Conservation (phyloP, 1,140 invertebrate genomes). For the Leptinotarsa undecemlineata region DNA sequence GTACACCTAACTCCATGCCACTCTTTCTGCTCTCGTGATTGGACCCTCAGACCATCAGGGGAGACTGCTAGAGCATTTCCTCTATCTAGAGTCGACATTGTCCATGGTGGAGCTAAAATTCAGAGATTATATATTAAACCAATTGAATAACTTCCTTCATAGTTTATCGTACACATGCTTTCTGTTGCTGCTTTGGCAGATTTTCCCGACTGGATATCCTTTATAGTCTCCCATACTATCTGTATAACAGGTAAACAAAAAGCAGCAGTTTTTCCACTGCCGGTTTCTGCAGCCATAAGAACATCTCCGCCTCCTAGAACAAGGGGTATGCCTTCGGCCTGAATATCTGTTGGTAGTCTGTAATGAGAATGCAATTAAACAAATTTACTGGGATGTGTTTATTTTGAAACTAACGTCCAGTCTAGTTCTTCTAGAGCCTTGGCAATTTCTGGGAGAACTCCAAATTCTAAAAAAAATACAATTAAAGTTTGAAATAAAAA, state of each 20-base stretch:
- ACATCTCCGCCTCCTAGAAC: slow-evolving; percentile 99
- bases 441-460: slow-evolving; percentile 90
- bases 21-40: slow-evolving; percentile 85
- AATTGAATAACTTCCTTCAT: too few species aligned
- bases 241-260: slow-evolving; percentile 98
- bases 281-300: slow-evolving; percentile 99
- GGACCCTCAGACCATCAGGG: slow-evolving; percentile 88
- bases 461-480: too few species aligned
- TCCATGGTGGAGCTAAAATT: slow-evolving; percentile 74
- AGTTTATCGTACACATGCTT: too few species aligned
- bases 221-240: slow-evolving; percentile 99
- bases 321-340: slow-evolving; percentile 96
- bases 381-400: too few species aligned
- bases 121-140: too few species aligned
- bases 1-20: slow-evolving; percentile 95
- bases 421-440: slow-evolving; percentile 96
- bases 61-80: slow-evolving; percentile 87
- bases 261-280: slow-evolving; percentile 98
- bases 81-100: slow-evolving; percentile 87
- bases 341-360: slow-evolving; percentile 97
- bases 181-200: slow-evolving; percentile 50
- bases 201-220: slow-evolving; percentile 84
- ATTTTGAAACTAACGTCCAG: too few species aligned
- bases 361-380: too few species aligned
- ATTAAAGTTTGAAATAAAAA: too few species aligned